Conservation (phyloP, 2,888 invertebrate species). For the Agonopterix alstromeriana region DNA sequence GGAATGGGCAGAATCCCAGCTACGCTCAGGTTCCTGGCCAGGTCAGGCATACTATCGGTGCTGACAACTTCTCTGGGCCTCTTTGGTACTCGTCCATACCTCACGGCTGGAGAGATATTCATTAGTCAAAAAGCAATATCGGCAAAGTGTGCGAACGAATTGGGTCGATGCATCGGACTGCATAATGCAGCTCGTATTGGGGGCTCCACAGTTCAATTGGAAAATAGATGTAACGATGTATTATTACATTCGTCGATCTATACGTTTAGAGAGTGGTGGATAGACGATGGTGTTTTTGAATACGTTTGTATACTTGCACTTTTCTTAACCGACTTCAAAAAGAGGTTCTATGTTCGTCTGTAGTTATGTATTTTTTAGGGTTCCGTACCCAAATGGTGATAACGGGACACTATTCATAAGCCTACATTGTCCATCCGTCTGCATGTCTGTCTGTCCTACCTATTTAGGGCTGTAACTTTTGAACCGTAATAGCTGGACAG, state of each 20-base stretch:
- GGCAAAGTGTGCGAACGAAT: slow-evolving; percentile 19
- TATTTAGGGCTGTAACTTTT: no score
- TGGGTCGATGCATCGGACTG: slow-evolving; percentile 31
- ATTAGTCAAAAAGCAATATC: neutral
- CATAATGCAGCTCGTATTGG: slow-evolving; percentile 18
- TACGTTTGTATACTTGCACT: no score
- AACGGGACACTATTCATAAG: no score
- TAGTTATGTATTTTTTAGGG: no score
- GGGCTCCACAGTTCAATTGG: slow-evolving; percentile 43
- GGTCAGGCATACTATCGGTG: slow-evolving; percentile 33
- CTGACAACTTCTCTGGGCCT: slow-evolving; percentile 83
- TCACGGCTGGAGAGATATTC: slow-evolving; percentile 81
- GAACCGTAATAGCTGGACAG: no score
- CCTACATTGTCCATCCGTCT: no score
- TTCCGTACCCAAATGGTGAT: no score
- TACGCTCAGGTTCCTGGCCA: slow-evolving; percentile 19
- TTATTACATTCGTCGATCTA: slow-evolving; percentile 23
- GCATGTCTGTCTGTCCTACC: no score
- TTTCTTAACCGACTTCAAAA: no score
- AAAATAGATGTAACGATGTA: slow-evolving; percentile 35
- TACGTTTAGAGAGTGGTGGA: slow-evolving; percentile 3
- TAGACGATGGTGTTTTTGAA: neutral
- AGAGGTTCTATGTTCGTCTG: no score
- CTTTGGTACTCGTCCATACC: slow-evolving; percentile 98
- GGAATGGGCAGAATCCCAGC: slow-evolving; percentile 12